Conservation (phyloP, 2,888 invertebrate species). For the Ferdinandea cuprea region DNA sequence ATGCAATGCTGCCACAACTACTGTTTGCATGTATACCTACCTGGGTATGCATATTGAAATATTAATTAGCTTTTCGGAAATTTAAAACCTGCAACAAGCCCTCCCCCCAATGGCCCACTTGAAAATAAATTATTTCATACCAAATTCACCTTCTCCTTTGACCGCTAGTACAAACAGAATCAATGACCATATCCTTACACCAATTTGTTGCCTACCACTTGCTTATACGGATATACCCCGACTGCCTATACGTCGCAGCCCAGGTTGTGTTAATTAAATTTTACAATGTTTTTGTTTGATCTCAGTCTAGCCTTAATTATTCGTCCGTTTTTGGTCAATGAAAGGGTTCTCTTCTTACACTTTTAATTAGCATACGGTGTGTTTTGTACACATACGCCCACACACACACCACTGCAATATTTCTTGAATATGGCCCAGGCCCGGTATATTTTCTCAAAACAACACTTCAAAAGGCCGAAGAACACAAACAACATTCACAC, state of each 20-base stretch:
- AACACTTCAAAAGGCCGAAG: conserved; percentile 16
- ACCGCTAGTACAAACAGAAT: conserved; percentile 26
- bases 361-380: conserved; percentile 59
- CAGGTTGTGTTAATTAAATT: conserved; percentile 71
- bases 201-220: conserved; percentile 51
- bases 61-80: conserved; percentile 19
- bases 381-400: conserved; percentile 5
- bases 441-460: conserved; percentile 1
- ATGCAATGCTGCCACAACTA: no score
- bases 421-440: conserved; percentile 15
- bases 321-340: conserved; percentile 28
- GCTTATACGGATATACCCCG: conserved; percentile 4
- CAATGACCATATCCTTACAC: conserved; percentile 42
- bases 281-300: conserved; percentile 71
- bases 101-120: conserved; percentile 21
- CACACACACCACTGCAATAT: not conserved
- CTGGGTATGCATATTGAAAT: conserved; percentile 1
- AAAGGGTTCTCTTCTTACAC: conserved; percentile 34
- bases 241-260: no score
- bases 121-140: conserved; percentile 67
- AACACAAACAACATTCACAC: conserved; percentile 2
- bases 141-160: conserved; percentile 59
- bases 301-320: conserved; percentile 62
- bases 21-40: no score
- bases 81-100: conserved; percentile 18